Evolutionary conservation across 2,113 vertebrate species (phyloP).

Genomic region (Syngnathus floridae): DNA sequence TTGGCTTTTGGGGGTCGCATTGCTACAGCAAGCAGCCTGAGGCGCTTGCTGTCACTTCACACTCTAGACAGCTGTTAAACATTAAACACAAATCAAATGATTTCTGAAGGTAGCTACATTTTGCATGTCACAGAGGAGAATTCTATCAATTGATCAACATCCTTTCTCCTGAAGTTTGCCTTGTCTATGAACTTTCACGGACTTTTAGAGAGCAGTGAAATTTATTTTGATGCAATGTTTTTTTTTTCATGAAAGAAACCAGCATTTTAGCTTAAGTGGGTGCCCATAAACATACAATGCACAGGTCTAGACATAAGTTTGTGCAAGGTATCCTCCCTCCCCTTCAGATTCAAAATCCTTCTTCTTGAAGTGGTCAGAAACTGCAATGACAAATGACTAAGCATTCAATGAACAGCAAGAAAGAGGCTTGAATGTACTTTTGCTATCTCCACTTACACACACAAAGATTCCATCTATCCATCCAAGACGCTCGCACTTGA

Average conservation of each 20-base stretch:
- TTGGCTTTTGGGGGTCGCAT: background rate
- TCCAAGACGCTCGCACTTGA: constrained; percentile 8
- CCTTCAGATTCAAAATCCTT: background rate
- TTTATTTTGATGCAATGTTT: background rate
- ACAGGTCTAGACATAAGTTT: background rate
- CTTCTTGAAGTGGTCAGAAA: background rate
- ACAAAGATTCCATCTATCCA: background rate
- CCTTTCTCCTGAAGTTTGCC: background rate
- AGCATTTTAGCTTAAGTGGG: background rate
- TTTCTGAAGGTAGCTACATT: background rate
- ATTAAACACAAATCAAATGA: background rate
- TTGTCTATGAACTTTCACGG: background rate
- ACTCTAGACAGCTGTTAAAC: background rate
- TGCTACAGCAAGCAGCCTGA: background rate
- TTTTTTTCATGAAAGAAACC: background rate
- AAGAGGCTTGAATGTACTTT: no score
- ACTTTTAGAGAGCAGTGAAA: background rate
- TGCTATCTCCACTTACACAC: background rate
- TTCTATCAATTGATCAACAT: background rate
- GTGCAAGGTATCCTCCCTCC: background rate
- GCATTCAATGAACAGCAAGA: no score
- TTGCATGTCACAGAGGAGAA: no score
- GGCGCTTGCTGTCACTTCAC: background rate
- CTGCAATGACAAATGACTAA: no score
- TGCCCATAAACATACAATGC: background rate